Base-by-base conservation (phyloP, 2,888 invertebrate genomes). In the Palloptera scutellata region DNA sequence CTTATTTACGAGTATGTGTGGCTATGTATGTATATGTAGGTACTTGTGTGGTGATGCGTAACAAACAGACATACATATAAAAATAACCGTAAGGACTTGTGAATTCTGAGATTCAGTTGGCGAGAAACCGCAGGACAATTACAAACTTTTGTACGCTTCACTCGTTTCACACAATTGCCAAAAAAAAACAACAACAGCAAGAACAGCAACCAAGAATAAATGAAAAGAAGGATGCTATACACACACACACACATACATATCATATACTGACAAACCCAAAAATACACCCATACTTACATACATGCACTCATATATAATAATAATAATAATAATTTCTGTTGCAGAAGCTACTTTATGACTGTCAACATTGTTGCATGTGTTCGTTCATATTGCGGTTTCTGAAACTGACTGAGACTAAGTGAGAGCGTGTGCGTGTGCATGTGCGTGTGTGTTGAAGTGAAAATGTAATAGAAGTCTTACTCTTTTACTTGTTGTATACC, bases 81-180 rank as follows among this genome's bases (percentile, higher is more conserved):
- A 58, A 40, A 6, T 15, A n/a, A 1, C 15, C 17, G 2, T 52
- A 53, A 13, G 19, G 57, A 48, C 17, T 40, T 64, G 48, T 20
- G 58, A 12, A 52, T 42, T 20, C 30, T 53, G 40, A 42, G 4
- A 53, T 13, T 51, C n/a, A 12, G 9, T 12, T 12, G 6, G 59
- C 64, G 41, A 30, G 42, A 45, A 53, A 53, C 45, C 58, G 64
- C 68, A 60, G 55, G 48, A 52, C 68, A 63, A 63, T 65, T 59
- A 68, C 61, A 68, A 52, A 12, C 60, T 51, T 41, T 60, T n/a
- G 40, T 53, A 58, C 54, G 61, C 58, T 51, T 61, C 65, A 42
- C 61, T 61, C 8, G 61, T 30, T 61, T 51, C 52, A 43, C 65
- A 40, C 58, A 58, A 55, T 30, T 30, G 30, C 3, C 30, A 30